Percentiles rank a stretch among this genome's conserved stretches.
phyloP scores from a whole-genome alignment of 1,140 invertebrate genomes.

The Micrasema longulum region DNA sequence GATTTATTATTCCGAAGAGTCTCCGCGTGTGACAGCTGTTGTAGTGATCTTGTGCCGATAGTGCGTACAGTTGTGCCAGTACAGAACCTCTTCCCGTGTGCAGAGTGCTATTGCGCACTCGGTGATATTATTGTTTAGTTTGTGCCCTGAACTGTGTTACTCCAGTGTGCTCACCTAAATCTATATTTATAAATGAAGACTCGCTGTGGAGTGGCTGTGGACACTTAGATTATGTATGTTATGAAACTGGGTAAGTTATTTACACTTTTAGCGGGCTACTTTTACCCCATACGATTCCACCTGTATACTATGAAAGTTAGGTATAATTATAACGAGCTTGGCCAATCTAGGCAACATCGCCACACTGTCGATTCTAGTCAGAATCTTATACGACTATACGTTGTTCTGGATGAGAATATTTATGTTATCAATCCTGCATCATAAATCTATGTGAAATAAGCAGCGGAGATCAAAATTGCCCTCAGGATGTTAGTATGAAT shows the following conservation, averaged over 20 bases:
- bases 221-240: slow-evolving; percentile 47
- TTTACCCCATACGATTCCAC: too few relatives aligned
- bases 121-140: slow-evolving; percentile 39
- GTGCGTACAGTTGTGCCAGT: slow-evolving; percentile 3
- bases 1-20: background rate
- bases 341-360: too few relatives aligned
- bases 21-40: background rate
- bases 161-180: slow-evolving; percentile 12
- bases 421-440: too few relatives aligned
- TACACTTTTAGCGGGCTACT: background rate
- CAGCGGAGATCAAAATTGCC: too few relatives aligned
- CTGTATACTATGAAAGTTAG: too few relatives aligned
- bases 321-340: too few relatives aligned
- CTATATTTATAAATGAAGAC: slow-evolving; percentile 45
- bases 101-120: slow-evolving; percentile 14
- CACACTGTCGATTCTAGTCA: too few relatives aligned
- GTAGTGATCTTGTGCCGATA: background rate
- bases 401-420: too few relatives aligned
- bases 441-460: too few relatives aligned
- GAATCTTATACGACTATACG: too few relatives aligned
- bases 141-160: slow-evolving; percentile 20
- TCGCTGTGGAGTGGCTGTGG: slow-evolving; percentile 27
- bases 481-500: slow-evolving; percentile 5
- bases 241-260: slow-evolving; percentile 47
- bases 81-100: background rate